Conservation (phyloP, 2,888 invertebrate species). For the Epistrophella euchroma region DNA sequence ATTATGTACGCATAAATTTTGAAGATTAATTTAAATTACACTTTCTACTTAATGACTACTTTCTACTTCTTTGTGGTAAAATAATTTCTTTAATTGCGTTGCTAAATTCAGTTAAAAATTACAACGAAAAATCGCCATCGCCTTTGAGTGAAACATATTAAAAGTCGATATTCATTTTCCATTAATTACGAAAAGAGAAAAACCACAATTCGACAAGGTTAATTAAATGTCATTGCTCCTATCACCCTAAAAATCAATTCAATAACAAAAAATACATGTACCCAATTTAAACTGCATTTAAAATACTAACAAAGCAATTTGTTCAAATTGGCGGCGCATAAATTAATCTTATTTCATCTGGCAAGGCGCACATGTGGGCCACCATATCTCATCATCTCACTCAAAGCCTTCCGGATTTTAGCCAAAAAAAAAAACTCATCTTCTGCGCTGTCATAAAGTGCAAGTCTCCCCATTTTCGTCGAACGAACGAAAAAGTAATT, state of each 20-base stretch:
- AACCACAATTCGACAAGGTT: conserved; percentile 47
- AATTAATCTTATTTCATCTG: conserved; percentile 40
- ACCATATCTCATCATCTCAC: conserved; percentile 30
- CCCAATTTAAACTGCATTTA: conserved; percentile 19
- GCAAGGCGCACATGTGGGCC: conserved; percentile 44
- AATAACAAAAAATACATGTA: background rate
- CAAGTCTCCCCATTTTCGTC: conserved; percentile 27
- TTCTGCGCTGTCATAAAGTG: conserved; percentile 44
- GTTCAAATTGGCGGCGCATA: conserved; percentile 13
- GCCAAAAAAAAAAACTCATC: conserved; percentile 21
- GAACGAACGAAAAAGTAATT: conserved; percentile 50
- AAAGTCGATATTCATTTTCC: background rate
- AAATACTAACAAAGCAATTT: conserved; percentile 41
- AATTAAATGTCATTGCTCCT: conserved; percentile 61
- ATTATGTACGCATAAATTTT: too few species aligned
- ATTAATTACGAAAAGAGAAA: background rate
- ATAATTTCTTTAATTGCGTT: background rate
- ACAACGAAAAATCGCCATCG: background rate
- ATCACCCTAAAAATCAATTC: background rate
- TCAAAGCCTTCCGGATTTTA: conserved; percentile 65
- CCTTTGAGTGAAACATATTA: background rate
- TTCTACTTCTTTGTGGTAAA: too few species aligned
- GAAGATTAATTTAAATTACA: too few species aligned
- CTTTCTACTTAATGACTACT: too few species aligned
- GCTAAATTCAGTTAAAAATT: background rate